Evolutionary conservation across 2,888 invertebrate genomes (phyloP).

Genomic region (Phengaris arion): DNA sequence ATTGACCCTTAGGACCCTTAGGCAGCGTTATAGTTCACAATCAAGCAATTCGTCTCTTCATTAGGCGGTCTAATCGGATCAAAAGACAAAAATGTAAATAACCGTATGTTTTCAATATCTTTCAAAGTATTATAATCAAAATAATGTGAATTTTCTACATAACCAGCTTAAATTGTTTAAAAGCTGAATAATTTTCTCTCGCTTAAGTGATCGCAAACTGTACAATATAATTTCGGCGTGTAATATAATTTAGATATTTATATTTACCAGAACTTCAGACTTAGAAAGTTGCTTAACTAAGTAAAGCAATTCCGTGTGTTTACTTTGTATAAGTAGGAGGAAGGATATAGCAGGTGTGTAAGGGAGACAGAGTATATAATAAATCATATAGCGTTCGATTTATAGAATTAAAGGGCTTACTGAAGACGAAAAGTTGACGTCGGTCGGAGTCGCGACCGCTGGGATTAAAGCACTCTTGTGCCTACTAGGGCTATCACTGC

Average conservation of each 20-base stretch:
- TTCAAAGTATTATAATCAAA: too few relatives aligned
- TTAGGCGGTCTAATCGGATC: too few relatives aligned
- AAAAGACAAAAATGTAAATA: too few relatives aligned
- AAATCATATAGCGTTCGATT: conserved; percentile 51
- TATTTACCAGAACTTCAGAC: conserved; percentile 8
- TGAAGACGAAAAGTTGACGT: conserved; percentile 62
- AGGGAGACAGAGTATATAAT: conserved; percentile 30
- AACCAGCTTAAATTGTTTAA: too few relatives aligned
- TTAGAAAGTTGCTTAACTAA: conserved; percentile 9
- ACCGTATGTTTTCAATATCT: too few relatives aligned
- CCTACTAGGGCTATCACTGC: conserved; percentile 32
- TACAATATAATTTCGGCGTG: neutral
- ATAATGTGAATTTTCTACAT: too few relatives aligned
- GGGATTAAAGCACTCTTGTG: conserved; percentile 50
- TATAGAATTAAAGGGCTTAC: conserved; percentile 61
- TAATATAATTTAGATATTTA: conserved; percentile 14
- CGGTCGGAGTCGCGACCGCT: conserved; percentile 49
- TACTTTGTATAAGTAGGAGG: conserved; percentile 14
- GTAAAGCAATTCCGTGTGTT: neutral
- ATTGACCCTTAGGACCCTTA: too few relatives aligned
- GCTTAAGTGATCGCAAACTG: neutral
- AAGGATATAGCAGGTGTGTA: neutral
- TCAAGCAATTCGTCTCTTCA: too few relatives aligned
- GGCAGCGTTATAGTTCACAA: too few relatives aligned
- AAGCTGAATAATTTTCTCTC: neutral